Conservation (phyloP, 1,140 invertebrate genomes). For the Lycorma delicatula region DNA sequence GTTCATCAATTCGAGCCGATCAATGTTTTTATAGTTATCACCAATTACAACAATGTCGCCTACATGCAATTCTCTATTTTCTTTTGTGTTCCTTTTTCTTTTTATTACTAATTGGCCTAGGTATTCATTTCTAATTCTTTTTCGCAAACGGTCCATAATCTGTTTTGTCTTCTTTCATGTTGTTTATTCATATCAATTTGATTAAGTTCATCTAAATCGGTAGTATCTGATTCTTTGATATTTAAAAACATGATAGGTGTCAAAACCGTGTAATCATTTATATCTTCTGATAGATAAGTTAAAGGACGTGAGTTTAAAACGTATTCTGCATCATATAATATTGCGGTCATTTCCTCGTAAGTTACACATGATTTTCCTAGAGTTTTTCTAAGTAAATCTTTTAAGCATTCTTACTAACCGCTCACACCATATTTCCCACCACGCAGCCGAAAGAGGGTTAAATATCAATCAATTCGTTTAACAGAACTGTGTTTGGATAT, state of each 20-base stretch:
- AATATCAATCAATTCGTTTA: slow-evolving; percentile 35
- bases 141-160: background rate
- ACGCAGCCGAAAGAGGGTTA: slow-evolving; percentile 36
- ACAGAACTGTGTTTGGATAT: slow-evolving; percentile 21
- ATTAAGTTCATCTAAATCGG: slow-evolving; percentile 17
- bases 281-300: slow-evolving; percentile 33
- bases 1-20: too few species aligned
- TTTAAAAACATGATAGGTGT: slow-evolving; percentile 29
- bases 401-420: slow-evolving; percentile 29
- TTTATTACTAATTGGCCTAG: slow-evolving; percentile 14
- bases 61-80: too few species aligned
- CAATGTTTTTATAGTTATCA: too few species aligned
- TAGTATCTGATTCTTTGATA: slow-evolving; percentile 17
- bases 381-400: slow-evolving; percentile 9
- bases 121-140: slow-evolving; percentile 14
- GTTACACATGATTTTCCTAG: slow-evolving; percentile 11
- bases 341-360: slow-evolving; percentile 14
- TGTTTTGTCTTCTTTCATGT: background rate
- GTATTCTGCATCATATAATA: slow-evolving; percentile 17
- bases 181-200: background rate
- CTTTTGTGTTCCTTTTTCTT: too few species aligned
- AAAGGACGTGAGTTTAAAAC: slow-evolving; percentile 34
- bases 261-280: background rate
- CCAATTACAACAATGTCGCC: too few species aligned
- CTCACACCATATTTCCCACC: slow-evolving; percentile 38